Percentiles rank a stretch among this genome's conserved stretches.
Conservation (phyloP, 2,113 vertebrate species). For the Asarcornis scutulata region DNA sequence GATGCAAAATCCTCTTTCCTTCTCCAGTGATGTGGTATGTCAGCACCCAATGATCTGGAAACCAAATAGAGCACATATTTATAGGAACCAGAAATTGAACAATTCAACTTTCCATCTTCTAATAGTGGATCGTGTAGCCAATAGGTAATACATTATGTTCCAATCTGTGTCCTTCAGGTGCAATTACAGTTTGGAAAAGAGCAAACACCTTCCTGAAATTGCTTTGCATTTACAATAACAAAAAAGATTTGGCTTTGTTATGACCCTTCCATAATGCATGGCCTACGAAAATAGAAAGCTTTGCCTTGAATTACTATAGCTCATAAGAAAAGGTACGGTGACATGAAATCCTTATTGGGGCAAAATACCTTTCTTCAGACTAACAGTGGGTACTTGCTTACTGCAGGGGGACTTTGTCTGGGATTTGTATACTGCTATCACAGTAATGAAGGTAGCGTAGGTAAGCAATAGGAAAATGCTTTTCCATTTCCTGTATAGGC, state of each 20-base stretch:
- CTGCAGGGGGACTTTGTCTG: neutral
- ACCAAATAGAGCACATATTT: slow-evolving; percentile 30
- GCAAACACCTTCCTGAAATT: neutral
- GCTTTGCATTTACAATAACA: neutral
- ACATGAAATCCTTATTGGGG: neutral
- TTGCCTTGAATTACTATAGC: neutral
- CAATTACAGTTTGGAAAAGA: neutral
- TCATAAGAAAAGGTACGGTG: neutral
- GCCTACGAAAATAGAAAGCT: neutral
- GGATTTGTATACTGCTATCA: neutral
- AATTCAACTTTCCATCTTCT: neutral
- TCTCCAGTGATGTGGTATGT: slow-evolving; percentile 1
- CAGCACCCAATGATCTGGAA: neutral
- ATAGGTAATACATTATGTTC: neutral
- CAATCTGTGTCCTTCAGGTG: neutral
- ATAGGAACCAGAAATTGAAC: slow-evolving; percentile 11
- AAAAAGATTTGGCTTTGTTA: neutral
- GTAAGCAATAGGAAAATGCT: neutral
- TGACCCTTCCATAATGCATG: neutral
- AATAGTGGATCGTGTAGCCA: neutral
- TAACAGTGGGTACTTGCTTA: neutral
- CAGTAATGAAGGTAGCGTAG: fast-evolving
- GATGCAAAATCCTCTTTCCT: slow-evolving; percentile 17
- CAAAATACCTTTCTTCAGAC: neutral
- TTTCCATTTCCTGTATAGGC: neutral